phyloP scores from a whole-genome alignment of 2,797 vertebrate genomes.

The Coccyzus lansbergi region DNA sequence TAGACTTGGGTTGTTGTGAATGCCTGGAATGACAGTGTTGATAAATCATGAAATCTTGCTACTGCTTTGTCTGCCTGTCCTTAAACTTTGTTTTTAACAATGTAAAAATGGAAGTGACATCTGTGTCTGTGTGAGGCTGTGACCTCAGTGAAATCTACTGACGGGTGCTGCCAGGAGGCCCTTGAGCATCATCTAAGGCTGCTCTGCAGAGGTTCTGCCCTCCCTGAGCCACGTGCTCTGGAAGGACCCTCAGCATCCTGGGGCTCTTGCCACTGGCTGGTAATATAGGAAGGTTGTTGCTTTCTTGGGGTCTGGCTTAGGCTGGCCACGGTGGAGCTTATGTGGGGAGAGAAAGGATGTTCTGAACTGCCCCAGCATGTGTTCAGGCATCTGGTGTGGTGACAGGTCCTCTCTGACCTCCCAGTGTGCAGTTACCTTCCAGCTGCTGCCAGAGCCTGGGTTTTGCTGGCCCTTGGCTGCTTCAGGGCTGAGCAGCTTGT shows the following conservation, averaged over 20 bases:
- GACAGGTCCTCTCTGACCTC: not conserved
- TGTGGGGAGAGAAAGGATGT: not conserved
- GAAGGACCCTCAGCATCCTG: rapidly evolving
- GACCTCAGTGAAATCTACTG: not conserved
- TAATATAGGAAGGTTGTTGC: not conserved
- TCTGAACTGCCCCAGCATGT: not conserved
- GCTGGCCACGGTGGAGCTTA: not conserved
- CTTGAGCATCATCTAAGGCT: not conserved
- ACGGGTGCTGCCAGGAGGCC: not conserved
- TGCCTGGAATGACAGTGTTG: not conserved
- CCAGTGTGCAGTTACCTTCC: not conserved
- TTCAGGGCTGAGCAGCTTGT: not conserved
- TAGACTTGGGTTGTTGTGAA: not conserved
- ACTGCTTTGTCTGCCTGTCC: not conserved
- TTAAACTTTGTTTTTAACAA: not conserved
- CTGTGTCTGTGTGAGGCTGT: not conserved
- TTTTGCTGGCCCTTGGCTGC: not conserved
- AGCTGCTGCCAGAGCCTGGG: not conserved
- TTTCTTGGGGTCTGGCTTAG: not conserved
- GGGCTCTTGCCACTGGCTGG: not conserved
- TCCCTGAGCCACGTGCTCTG: not conserved
- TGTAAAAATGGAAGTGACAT: not conserved
- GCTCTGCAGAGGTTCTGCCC: not conserved
- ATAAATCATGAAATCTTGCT: not conserved
- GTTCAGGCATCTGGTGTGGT: not conserved